Evolutionary conservation across 2,113 vertebrate species (phyloP).

Genomic region (Rynchops niger): DNA sequence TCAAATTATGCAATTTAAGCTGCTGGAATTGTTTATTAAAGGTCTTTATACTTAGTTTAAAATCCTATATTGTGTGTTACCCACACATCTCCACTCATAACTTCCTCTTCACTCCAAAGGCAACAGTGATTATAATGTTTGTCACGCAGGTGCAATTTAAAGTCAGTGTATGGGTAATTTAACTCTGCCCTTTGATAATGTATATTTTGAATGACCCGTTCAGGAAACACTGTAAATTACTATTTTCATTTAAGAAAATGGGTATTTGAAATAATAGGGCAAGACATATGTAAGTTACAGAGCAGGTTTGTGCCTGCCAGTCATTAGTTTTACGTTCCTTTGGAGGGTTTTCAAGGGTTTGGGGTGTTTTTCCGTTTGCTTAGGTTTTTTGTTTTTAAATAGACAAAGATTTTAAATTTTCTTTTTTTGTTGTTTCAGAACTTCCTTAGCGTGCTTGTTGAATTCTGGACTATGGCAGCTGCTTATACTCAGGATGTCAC

Average conservation of each 20-base stretch:
- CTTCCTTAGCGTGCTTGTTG: not conserved
- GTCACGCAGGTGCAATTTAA: slow-evolving; percentile 46
- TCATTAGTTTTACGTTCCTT: slow-evolving; percentile 40
- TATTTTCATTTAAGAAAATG: slow-evolving; percentile 58
- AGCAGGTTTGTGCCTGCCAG: slow-evolving; percentile 51
- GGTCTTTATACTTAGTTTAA: not conserved
- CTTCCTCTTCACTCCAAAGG: slow-evolving; percentile 30
- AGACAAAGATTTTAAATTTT: not conserved
- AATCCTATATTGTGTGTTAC: not conserved
- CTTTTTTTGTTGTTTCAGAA: slow-evolving; percentile 16
- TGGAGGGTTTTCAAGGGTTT: slow-evolving; percentile 12
- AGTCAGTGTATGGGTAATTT: slow-evolving; percentile 45
- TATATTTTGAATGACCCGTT: slow-evolving; percentile 61
- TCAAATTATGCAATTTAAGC: not conserved
- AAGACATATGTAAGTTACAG: slow-evolving; percentile 15
- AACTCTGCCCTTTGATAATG: slow-evolving; percentile 66
- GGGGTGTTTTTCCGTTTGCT: not conserved
- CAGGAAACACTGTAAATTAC: slow-evolving; percentile 71
- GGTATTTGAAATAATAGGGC: slow-evolving; percentile 62
- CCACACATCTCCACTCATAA: not conserved
- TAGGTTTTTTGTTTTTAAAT: not conserved
- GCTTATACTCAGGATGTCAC: not conserved
- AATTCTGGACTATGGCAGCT: not conserved
- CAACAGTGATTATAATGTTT: slow-evolving; percentile 45
- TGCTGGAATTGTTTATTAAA: slow-evolving; percentile 4